phyloP scores from a whole-genome alignment of 2,797 vertebrate species.

The Coreius guichenoti region DNA sequence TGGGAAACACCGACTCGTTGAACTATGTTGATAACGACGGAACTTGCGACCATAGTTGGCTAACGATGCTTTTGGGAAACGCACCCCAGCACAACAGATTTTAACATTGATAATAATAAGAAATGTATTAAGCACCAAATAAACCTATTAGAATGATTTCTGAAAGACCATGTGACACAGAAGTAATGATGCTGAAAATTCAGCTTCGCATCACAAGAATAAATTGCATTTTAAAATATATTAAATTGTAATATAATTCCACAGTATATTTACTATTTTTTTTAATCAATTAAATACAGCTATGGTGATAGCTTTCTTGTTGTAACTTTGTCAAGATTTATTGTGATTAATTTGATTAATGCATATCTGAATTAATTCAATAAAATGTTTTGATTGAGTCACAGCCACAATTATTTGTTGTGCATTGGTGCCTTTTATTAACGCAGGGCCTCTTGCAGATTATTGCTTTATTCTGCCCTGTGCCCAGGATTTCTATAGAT shows the following conservation, averaged over 20 bases:
- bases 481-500: conserved; percentile 10
- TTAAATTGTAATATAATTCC: no score
- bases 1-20: no score
- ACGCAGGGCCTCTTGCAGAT: conserved; percentile 1
- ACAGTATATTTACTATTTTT: no score
- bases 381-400: not conserved
- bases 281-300: no score
- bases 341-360: not conserved
- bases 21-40: no score
- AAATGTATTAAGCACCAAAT: not conserved
- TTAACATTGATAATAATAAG: not conserved
- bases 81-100: not conserved
- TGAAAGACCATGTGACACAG: not conserved
- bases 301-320: not conserved
- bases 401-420: not conserved
- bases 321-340: not conserved
- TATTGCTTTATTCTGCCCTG: conserved; percentile 17
- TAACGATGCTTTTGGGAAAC: no score
- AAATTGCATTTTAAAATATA: not conserved
- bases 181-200: not conserved
- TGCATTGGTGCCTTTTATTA: not conserved
- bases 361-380: not conserved
- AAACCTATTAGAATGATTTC: not conserved
- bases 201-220: not conserved
- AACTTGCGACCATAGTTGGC: no score